Evolutionary conservation across 2,797 vertebrate species (phyloP).

Genomic region (Erpetoichthys calabaricus): DNA sequence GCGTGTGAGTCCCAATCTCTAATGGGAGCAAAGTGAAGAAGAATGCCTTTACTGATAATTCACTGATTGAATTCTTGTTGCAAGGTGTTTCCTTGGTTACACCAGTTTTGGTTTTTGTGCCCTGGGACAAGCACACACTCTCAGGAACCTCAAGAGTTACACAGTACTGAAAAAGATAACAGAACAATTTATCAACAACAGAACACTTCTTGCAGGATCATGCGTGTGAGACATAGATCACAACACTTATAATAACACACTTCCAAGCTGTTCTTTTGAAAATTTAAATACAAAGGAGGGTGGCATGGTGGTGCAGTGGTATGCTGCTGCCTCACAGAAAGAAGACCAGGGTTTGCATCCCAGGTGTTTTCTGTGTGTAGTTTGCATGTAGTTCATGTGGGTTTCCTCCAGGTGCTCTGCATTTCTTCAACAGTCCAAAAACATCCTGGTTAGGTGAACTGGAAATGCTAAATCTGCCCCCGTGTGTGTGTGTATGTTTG

Average conservation of each 20-base stretch:
- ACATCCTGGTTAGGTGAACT: no score
- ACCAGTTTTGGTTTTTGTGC: rapidly evolving
- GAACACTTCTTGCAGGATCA: not conserved
- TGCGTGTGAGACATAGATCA: not conserved
- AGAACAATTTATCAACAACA: not conserved
- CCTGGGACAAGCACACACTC: slow-evolving; percentile 57
- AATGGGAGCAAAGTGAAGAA: slow-evolving; percentile 64
- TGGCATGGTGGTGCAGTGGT: no score
- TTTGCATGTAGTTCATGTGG: no score
- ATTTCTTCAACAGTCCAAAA: no score
- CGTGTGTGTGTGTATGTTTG: no score
- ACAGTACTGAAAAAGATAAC: slow-evolving; percentile 51
- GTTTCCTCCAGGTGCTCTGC: no score
- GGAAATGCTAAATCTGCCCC: no score
- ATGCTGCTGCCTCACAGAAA: no score
- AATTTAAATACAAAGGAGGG: no score
- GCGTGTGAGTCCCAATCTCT: slow-evolving; percentile 57
- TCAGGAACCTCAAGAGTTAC: slow-evolving; percentile 49
- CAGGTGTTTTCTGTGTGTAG: no score
- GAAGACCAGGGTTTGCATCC: no score
- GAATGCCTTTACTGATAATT: slow-evolving; percentile 29
- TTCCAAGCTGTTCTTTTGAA: no score
- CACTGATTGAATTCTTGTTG: slow-evolving; percentile 7
- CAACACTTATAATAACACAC: not conserved
- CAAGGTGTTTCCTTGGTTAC: slow-evolving; percentile 21